Conservation (phyloP, 2,113 vertebrate species). For the Cynoglossus semilaevis region DNA sequence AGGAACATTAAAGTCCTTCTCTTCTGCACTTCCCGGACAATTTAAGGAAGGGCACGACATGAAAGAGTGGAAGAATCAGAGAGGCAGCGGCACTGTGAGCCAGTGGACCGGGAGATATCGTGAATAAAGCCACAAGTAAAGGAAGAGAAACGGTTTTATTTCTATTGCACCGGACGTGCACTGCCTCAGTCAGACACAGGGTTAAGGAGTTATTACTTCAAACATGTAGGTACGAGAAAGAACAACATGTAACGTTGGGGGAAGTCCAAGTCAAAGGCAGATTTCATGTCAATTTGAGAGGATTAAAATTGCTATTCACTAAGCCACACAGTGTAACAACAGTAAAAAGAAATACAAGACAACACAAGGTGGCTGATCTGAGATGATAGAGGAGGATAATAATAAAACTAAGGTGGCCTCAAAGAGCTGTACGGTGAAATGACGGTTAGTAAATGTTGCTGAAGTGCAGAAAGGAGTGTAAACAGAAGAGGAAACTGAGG, state of each 20-base stretch:
- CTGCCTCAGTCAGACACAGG: conserved; percentile 48
- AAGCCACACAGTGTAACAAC: too few species aligned
- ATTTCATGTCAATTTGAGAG: too few species aligned
- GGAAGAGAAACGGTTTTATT: conserved; percentile 54
- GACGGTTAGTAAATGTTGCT: neutral
- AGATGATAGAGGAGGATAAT: too few species aligned
- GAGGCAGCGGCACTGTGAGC: conserved; percentile 40
- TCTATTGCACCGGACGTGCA: conserved; percentile 52
- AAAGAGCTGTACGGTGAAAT: conserved; percentile 24
- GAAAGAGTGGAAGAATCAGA: conserved; percentile 63
- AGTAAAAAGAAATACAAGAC: too few species aligned
- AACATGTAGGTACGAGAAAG: conserved; percentile 11
- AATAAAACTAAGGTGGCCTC: conserved; percentile 9
- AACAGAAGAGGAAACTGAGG: conserved; percentile 1
- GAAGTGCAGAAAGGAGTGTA: conserved; percentile 19
- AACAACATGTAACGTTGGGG: conserved; percentile 22
- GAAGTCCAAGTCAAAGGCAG: too few species aligned
- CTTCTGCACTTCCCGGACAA: conserved; percentile 49
- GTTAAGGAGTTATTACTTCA: conserved; percentile 17
- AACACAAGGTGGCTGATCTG: too few species aligned
- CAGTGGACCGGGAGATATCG: conserved; percentile 40
- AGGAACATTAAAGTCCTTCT: conserved; percentile 69
- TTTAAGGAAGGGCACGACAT: conserved; percentile 57
- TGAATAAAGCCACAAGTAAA: conserved; percentile 58
- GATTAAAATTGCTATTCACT: too few species aligned